These are phyloP conservation scores for Tyrannus savana DNA, from an alignment of 2,113 vertebrate genomes.

Conservation along the genomic window DNA sequence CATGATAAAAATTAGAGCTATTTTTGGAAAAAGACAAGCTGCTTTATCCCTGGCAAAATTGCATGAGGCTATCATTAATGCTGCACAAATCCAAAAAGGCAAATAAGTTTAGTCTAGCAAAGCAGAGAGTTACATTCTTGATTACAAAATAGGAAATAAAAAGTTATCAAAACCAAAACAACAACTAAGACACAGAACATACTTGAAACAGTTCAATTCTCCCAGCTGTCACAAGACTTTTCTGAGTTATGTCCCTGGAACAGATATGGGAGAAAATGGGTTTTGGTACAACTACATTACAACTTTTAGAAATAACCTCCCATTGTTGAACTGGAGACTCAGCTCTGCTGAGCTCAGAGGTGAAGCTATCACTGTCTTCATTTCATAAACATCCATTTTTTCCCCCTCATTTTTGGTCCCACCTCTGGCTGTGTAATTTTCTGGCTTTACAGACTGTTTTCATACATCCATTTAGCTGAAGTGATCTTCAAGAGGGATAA, in stretches of 20 bases:
- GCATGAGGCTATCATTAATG: background rate
- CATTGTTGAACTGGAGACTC: background rate
- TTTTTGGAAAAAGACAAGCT: background rate
- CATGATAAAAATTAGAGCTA: background rate
- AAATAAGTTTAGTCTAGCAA: background rate
- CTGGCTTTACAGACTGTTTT: background rate
- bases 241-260: background rate
- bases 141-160: conserved; percentile 4
- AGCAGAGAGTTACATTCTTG: background rate
- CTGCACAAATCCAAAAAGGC: background rate
- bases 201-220: conserved; percentile 9
- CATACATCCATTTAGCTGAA: background rate
- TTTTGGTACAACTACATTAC: background rate
- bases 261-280: background rate
- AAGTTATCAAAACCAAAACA: conserved; percentile 41
- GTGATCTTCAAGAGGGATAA: background rate
- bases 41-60: background rate
- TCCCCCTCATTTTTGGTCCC: background rate
- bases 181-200: background rate
- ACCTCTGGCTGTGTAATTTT: background rate
- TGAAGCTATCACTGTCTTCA: background rate
- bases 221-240: background rate
- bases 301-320: background rate
- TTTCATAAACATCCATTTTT: background rate
- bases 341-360: background rate